Base-by-base conservation (phyloP, 1,140 invertebrate species). In the Galendromus occidentalis region DNA sequence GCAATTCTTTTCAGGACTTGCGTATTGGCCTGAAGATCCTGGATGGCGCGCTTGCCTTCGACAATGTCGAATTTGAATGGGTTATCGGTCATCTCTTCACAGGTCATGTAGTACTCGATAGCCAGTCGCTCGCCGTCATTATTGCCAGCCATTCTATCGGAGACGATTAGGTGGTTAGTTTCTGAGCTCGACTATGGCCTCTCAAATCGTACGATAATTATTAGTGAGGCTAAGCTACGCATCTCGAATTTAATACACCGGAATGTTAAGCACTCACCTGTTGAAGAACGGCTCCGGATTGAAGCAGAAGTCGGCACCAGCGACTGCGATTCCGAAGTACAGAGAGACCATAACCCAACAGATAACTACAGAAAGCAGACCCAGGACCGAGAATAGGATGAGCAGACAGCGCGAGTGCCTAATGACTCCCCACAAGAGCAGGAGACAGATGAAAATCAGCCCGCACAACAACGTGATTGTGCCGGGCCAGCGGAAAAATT, bases 321-420 rank as follows among this genome's bases (percentile, higher is more conserved):
- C 86, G 71, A 90, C 86, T 55, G 85, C 84, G 14, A 82, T 81
- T 28, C 86, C 84, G 63, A 90, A 77, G 76, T 91, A 87, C 28
- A 90, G 72, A 51, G 87, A 88, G 22, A 86, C 84, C 78, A 87
- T 83, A 64, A 89, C 78, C 85, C 87, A 92, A 68, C 87, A 90
- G 67, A 87, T 83, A 69, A 91, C 90, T n/a, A 92, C 84, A 44
- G 87, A 87, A 67, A 90, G 82, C 64, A 93, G 76, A 30, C 88
- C 89, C 71, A 89, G 86, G 39, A 91, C 88, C 71, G 84, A 84
- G 69, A 86, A 85, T 79, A 86, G 84, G 71, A 90, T 88, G 55
- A 89, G 79, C 22, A 85, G 83, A 75, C 86, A 87, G 70, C 87
- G 80, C 1, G 86, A 88, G 74, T 88, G 85, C 69, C 85, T 79